Percentiles rank a stretch among this genome's conserved stretches.
phyloP scores from a whole-genome alignment of 2,797 vertebrate species.

The Sebastiscus albofasciatus region DNA sequence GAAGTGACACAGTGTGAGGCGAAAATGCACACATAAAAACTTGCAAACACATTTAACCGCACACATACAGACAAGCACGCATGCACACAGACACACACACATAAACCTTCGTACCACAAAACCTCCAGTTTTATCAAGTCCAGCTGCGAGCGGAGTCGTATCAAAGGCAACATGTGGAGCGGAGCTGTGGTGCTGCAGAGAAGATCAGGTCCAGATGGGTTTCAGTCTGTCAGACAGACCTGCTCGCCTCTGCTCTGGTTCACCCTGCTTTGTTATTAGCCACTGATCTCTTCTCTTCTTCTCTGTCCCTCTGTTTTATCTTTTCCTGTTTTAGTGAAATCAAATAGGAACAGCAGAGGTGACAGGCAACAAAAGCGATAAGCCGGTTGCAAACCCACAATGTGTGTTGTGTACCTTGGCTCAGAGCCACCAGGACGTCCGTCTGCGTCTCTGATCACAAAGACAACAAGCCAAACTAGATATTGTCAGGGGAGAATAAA shows the following conservation, averaged over 20 bases:
- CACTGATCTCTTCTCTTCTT: constrained; percentile 25
- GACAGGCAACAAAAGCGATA: constrained; percentile 48
- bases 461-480: constrained; percentile 56
- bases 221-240: constrained; percentile 61
- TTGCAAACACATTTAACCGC: constrained; percentile 59
- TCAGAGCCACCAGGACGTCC: constrained; percentile 55
- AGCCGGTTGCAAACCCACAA: constrained; percentile 34
- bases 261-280: constrained; percentile 47
- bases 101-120: constrained; percentile 60
- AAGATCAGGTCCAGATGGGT: constrained; percentile 94
- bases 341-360: constrained; percentile 39
- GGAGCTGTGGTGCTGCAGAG: constrained; percentile 88
- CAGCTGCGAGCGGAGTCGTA: constrained; percentile 89
- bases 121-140: constrained; percentile 82
- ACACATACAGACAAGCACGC: constrained; percentile 18
- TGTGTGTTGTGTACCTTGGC: constrained; percentile 52
- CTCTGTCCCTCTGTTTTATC: constrained; percentile 41
- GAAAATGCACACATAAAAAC: constrained; percentile 62
- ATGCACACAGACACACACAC: constrained; percentile 37
- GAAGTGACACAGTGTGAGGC: constrained; percentile 87
- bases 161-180: constrained; percentile 92
- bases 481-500: constrained; percentile 39
- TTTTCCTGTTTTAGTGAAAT: constrained; percentile 50
- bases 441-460: constrained; percentile 60
- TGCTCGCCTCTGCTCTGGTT: constrained; percentile 49